These are phyloP conservation scores for Parauchenoglanis punctatus DNA, from an alignment of 2,797 vertebrate genomes.

Conservation along the genomic window DNA sequence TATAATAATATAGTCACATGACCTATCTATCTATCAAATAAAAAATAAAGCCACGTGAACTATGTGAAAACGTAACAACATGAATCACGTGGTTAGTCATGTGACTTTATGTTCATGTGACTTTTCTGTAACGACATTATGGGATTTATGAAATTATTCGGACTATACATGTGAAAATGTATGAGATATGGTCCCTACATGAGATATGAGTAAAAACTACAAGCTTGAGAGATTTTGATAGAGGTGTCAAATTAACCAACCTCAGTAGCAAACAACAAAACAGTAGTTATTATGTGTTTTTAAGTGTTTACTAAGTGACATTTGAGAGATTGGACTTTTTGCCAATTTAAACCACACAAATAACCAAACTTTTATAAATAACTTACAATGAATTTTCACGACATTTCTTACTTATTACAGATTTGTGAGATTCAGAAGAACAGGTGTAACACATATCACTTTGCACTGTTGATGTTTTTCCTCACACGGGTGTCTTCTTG, in stretches of 20 bases:
- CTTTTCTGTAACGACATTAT: neutral
- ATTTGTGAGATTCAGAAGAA: neutral
- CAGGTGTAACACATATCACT: neutral
- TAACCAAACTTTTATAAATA: neutral
- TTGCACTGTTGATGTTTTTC: neutral
- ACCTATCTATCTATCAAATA: too few relatives aligned
- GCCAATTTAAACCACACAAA: neutral
- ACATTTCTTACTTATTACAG: neutral
- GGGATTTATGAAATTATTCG: neutral
- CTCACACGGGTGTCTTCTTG: neutral
- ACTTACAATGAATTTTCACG: too few relatives aligned
- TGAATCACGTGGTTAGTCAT: neutral
- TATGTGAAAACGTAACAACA: neutral
- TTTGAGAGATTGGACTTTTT: neutral
- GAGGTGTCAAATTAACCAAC: neutral
- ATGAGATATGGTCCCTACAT: neutral
- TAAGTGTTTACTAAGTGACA: neutral
- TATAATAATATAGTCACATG: too few relatives aligned
- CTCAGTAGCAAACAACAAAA: neutral
- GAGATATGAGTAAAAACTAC: neutral
- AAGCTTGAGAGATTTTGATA: neutral
- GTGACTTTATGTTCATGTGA: slow-evolving; percentile 9
- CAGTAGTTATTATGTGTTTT: neutral
- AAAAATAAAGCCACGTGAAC: neutral
- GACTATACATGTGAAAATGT: neutral